Percentiles rank a stretch among this genome's conserved stretches.
phyloP scores from a whole-genome alignment of 2,113 vertebrate genomes.

The Tinamus guttatus region DNA sequence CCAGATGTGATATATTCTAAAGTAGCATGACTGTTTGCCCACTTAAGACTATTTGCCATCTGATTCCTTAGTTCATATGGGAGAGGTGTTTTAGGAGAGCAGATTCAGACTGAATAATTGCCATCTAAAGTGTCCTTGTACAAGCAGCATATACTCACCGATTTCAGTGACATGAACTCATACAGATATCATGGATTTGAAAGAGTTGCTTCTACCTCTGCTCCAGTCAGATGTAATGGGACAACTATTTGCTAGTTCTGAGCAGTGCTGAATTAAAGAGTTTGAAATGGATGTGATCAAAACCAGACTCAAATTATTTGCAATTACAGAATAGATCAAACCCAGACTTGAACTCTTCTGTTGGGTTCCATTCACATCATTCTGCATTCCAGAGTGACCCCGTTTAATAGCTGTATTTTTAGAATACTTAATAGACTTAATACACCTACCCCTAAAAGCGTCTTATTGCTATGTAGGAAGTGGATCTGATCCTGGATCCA shows the following conservation, averaged over 20 bases:
- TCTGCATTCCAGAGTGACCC: neutral
- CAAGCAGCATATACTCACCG: neutral
- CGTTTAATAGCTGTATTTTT: neutral
- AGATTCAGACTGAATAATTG: neutral
- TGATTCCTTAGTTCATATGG: accelerated
- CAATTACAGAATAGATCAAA: neutral
- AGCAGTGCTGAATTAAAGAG: neutral
- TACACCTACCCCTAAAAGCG: accelerated
- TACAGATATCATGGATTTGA: neutral
- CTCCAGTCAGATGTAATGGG: neutral
- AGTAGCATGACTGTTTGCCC: neutral
- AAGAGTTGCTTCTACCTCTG: neutral
- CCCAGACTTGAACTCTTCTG: neutral
- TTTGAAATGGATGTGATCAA: neutral
- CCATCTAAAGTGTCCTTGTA: neutral
- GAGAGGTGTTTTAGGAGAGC: neutral
- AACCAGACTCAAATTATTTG: neutral
- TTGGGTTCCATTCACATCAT: neutral
- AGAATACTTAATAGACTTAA: neutral
- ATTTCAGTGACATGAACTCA: neutral
- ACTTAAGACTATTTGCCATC: neutral
- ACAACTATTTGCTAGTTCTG: neutral
- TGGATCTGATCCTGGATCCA: neutral
- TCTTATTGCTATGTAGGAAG: neutral
- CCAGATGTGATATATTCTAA: neutral